These are phyloP conservation scores for Berghia stephanieae DNA, from an alignment of 1,140 invertebrate species.

Conservation along the genomic window DNA sequence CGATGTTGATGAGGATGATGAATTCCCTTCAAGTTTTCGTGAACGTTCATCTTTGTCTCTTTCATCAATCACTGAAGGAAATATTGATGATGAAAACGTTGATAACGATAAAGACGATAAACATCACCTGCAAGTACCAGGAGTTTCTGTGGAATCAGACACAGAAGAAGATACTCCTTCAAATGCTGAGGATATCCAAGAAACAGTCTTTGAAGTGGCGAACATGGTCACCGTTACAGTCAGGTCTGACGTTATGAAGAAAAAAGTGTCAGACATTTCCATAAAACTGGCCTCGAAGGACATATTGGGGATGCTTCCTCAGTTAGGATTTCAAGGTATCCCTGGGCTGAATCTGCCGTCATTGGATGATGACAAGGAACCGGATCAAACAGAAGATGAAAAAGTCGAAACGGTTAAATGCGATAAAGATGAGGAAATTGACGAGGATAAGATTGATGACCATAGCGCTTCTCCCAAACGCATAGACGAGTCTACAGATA, in stretches of 20 bases:
- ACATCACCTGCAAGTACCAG: constrained; percentile 14
- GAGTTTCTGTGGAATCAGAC: constrained; percentile 30
- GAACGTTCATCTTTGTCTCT: background rate
- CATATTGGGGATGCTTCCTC: too few relatives aligned
- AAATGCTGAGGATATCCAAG: constrained; percentile 11
- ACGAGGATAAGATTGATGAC: constrained; percentile 5
- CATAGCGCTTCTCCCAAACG: too few relatives aligned
- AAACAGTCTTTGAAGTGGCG: constrained; percentile 33
- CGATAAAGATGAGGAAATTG: background rate
- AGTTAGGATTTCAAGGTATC: background rate
- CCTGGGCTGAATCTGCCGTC: background rate
- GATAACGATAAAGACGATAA: background rate
- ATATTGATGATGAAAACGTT: constrained; percentile 9
- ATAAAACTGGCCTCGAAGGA: constrained; percentile 26
- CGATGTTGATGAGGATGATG: background rate
- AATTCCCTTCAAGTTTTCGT: too few relatives aligned
- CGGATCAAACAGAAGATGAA: constrained; percentile 24
- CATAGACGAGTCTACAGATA: too few relatives aligned
- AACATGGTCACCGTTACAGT: constrained; percentile 22
- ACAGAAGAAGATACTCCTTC: constrained; percentile 24
- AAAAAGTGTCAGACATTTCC: constrained; percentile 24
- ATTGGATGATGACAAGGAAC: background rate
- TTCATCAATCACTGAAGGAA: background rate
- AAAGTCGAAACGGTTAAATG: constrained; percentile 13
- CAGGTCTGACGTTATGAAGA: constrained; percentile 18